A percentile compares a stretch with the other conserved stretches of the same genome.
Conservation (phyloP, 2,888 invertebrate genomes). For the Limnephilus marmoratus region DNA sequence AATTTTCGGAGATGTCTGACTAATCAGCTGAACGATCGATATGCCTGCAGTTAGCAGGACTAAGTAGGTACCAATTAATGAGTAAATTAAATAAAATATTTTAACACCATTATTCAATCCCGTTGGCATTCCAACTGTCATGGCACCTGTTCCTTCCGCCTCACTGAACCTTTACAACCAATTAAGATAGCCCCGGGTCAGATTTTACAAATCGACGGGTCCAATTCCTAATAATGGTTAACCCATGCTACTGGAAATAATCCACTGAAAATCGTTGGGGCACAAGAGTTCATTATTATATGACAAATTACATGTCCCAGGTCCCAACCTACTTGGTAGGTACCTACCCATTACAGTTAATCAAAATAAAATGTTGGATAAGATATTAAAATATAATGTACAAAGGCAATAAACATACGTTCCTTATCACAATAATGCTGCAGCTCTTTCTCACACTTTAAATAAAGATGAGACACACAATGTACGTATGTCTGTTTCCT, state of each 20-base stretch:
- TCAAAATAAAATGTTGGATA: too few relatives aligned
- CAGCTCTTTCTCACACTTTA: too few relatives aligned
- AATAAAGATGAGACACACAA: too few relatives aligned
- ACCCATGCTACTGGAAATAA: neutral
- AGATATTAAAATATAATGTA: too few relatives aligned
- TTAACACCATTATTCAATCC: neutral
- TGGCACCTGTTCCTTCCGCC: neutral
- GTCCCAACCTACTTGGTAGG: too few relatives aligned
- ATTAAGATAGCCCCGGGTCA: neutral
- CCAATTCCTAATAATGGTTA: neutral
- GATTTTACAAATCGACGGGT: neutral
- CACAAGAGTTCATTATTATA: neutral
- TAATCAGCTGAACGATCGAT: too few relatives aligned
- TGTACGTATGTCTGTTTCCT: too few relatives aligned
- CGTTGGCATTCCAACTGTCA: neutral
- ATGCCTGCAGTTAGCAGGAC: too few relatives aligned
- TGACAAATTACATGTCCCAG: neutral
- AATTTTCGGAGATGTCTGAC: too few relatives aligned
- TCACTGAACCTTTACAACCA: neutral
- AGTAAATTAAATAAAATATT: neutral
- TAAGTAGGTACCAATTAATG: neutral
- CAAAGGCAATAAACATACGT: too few relatives aligned
- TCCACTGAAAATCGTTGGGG: neutral
- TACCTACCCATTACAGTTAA: too few relatives aligned
- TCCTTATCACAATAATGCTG: too few relatives aligned